Percentiles rank a stretch among this genome's conserved stretches.
phyloP scores from a whole-genome alignment of 2,113 vertebrate genomes.

The Caranx melampygus region DNA sequence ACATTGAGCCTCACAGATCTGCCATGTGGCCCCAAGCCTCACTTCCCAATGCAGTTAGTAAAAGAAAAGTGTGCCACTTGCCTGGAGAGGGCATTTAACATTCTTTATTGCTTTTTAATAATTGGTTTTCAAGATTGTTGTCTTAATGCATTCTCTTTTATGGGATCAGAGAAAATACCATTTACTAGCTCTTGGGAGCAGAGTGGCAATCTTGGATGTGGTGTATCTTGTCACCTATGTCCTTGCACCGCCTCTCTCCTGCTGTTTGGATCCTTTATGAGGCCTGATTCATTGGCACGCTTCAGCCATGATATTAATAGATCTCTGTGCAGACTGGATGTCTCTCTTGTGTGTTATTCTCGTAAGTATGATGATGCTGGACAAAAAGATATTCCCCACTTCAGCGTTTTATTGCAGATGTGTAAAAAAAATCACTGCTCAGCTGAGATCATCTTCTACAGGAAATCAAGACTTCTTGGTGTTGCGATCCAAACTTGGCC shows the following conservation, averaged over 20 bases:
- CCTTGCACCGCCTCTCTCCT: conserved; percentile 44
- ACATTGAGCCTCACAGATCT: not conserved
- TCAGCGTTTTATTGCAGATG: not conserved
- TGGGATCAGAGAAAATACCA: conserved; percentile 67
- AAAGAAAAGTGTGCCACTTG: conserved; percentile 55
- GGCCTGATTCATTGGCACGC: conserved; percentile 66
- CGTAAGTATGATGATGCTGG: conserved; percentile 23
- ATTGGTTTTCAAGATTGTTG: conserved; percentile 78
- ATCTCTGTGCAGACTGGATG: conserved; percentile 40
- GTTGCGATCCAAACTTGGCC: conserved; percentile 16
- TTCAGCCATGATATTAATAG: conserved; percentile 65
- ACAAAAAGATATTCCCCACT: conserved; percentile 18
- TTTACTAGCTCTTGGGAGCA: conserved; percentile 74
- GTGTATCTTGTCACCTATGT: conserved; percentile 72
- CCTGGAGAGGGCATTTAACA: conserved; percentile 77
- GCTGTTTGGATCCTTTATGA: conserved; percentile 62
- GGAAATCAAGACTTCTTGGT: conserved; percentile 14
- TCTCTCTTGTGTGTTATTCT: conserved; percentile 44
- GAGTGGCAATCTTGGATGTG: conserved; percentile 54
- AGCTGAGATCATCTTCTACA: not conserved
- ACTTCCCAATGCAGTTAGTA: conserved; percentile 53
- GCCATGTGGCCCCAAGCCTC: not conserved
- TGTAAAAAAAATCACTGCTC: conserved; percentile 12
- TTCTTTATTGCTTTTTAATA: conserved; percentile 80
- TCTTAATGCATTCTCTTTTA: conserved; percentile 80